Percentiles rank a stretch among this genome's conserved stretches.
Conservation (phyloP, 1,140 invertebrate species). For the Pachypeltis micranthus region DNA sequence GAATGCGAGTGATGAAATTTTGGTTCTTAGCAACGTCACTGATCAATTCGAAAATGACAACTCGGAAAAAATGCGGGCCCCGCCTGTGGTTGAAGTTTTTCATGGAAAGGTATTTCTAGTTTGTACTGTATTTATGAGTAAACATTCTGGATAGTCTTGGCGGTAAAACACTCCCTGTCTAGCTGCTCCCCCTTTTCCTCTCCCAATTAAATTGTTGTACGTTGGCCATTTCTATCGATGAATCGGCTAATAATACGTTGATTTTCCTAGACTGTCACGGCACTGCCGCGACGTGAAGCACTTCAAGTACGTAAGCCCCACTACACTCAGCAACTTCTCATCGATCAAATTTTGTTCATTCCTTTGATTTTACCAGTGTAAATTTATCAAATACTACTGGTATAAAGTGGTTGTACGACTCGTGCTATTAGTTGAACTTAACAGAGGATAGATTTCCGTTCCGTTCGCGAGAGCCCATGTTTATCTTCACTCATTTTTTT, state of each 20-base stretch:
- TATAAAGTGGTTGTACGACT: no score
- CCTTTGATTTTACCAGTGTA: no score
- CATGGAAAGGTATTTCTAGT: constrained; percentile 12
- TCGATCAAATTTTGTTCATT: no score
- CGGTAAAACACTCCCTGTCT: neutral
- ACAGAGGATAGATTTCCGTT: no score
- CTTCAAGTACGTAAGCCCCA: no score
- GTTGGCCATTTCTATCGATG: neutral
- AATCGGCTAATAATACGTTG: neutral
- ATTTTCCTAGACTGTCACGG: neutral
- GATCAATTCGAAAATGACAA: neutral
- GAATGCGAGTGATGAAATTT: neutral
- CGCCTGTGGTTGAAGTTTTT: constrained; percentile 11
- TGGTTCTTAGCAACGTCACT: neutral
- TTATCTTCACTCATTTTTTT: no score
- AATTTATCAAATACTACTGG: no score
- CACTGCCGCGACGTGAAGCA: neutral
- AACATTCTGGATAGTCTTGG: neutral
- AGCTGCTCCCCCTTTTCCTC: neutral
- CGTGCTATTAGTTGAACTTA: no score
- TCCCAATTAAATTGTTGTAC: neutral
- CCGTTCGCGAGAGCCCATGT: no score
- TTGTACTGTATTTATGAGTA: neutral
- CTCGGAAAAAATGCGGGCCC: neutral
- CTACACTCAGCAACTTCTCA: no score